Percentiles rank a stretch among this genome's conserved stretches.
Conservation (phyloP, 1,140 invertebrate species). For the Camponotus floridanus region DNA sequence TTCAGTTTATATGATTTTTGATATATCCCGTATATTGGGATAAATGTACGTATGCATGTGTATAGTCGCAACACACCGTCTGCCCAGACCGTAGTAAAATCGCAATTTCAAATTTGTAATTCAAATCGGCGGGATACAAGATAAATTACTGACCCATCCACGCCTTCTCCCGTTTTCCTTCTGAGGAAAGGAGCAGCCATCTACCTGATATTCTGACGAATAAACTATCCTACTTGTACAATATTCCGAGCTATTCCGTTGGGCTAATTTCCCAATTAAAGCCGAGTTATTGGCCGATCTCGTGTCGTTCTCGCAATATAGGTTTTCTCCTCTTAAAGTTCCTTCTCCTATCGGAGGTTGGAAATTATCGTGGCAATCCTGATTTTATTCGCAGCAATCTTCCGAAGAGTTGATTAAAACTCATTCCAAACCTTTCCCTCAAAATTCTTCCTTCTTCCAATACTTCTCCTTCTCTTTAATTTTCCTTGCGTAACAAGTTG, state of each 20-base stretch:
- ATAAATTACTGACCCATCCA: slow-evolving; percentile 72
- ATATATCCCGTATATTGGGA: background rate
- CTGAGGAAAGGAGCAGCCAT: slow-evolving; percentile 24
- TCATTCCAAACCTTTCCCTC: no score
- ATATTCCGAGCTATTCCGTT: slow-evolving; percentile 36
- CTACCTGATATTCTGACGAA: background rate
- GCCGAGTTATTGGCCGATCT: background rate
- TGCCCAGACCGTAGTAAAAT: background rate
- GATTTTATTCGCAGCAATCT: no score
- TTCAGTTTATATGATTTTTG: background rate
- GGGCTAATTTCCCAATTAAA: slow-evolving; percentile 60
- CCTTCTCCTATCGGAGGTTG: no score
- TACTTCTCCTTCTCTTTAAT: no score
- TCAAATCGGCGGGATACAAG: slow-evolving; percentile 71
- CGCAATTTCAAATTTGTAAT: slow-evolving; percentile 76
- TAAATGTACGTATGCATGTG: background rate
- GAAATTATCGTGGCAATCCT: no score
- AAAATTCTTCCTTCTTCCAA: no score
- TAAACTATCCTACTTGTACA: slow-evolving; percentile 16
- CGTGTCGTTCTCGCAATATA: background rate
- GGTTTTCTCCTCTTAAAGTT: no score
- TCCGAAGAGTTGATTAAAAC: no score
- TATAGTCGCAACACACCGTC: background rate
- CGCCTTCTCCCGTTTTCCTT: background rate
- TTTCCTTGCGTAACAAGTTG: no score